phyloP scores from a whole-genome alignment of 2,888 invertebrate genomes.

The Lithophane semibrunnea region DNA sequence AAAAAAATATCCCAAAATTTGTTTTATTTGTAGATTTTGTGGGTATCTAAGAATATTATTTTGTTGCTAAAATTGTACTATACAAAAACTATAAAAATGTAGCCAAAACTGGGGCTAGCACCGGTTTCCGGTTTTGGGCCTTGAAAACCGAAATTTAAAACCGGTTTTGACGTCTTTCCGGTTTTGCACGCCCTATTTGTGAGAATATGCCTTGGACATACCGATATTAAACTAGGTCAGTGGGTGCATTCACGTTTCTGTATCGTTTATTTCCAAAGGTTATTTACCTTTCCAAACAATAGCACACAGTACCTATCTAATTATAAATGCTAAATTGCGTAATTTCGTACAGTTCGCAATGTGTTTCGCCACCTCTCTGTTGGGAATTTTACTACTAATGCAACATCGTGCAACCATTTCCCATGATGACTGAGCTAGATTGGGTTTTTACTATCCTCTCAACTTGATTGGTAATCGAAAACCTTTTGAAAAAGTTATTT shows the following conservation, averaged over 20 bases:
- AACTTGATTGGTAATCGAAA: not conserved
- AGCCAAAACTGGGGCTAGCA: no score
- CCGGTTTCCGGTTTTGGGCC: no score
- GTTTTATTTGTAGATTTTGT: no score
- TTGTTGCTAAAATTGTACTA: no score
- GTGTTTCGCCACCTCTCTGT: constrained; percentile 17
- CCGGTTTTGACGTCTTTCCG: no score
- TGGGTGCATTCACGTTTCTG: constrained; percentile 3
- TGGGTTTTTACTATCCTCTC: not conserved
- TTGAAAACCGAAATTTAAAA: no score
- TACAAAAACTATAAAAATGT: no score
- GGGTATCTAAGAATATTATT: no score
- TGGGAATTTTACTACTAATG: constrained; percentile 21
- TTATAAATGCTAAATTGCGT: constrained; percentile 39
- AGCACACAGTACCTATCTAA: constrained; percentile 9
- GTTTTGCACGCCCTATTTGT: no score
- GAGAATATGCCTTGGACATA: not conserved
- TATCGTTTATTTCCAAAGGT: constrained; percentile 17
- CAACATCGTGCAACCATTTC: constrained; percentile 29
- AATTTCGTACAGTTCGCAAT: constrained; percentile 20
- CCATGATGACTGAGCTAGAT: constrained; percentile 28
- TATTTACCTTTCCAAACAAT: constrained; percentile 35
- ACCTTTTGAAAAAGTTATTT: not conserved
- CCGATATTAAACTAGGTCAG: constrained; percentile 9
- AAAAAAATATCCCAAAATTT: no score